These are phyloP conservation scores for Malurus splendens DNA, from an alignment of 2,797 vertebrate genomes.

Conservation along the genomic window DNA sequence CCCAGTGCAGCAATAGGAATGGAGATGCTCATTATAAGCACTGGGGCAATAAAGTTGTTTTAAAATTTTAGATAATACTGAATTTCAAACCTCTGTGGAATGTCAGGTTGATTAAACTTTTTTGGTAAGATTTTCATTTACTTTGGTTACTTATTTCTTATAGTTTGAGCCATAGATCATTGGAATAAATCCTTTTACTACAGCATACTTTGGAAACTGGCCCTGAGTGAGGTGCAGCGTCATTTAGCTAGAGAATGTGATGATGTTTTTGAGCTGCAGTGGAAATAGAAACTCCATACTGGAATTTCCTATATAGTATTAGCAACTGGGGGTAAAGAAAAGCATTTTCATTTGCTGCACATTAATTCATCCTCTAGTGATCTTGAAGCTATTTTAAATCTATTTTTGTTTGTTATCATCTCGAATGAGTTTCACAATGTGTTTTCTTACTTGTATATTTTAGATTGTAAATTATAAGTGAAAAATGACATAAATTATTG, in stretches of 20 bases:
- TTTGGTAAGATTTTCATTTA: neutral
- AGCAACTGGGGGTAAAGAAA: neutral
- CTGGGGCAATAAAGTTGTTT: neutral
- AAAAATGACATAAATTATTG: neutral
- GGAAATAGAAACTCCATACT: neutral
- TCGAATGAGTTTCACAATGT: neutral
- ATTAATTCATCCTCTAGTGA: neutral
- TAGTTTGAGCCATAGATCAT: rapidly evolving
- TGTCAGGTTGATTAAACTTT: neutral
- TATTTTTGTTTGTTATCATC: neutral
- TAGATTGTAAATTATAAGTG: neutral
- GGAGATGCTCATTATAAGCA: neutral
- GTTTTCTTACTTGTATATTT: neutral
- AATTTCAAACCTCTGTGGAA: neutral
- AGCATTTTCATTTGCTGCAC: neutral
- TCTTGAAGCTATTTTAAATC: neutral
- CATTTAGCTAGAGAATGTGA: neutral
- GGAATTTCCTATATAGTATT: neutral
- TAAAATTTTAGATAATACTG: neutral
- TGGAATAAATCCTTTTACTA: neutral
- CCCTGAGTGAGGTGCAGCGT: neutral
- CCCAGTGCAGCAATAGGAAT: neutral
- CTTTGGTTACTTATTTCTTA: neutral
- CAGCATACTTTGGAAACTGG: neutral
- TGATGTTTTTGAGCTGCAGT: neutral